Evolutionary conservation across 2,888 invertebrate species (phyloP), one percentile per base, ranked within the genome.

Genomic region (Cantharis flavilabris): DNA sequence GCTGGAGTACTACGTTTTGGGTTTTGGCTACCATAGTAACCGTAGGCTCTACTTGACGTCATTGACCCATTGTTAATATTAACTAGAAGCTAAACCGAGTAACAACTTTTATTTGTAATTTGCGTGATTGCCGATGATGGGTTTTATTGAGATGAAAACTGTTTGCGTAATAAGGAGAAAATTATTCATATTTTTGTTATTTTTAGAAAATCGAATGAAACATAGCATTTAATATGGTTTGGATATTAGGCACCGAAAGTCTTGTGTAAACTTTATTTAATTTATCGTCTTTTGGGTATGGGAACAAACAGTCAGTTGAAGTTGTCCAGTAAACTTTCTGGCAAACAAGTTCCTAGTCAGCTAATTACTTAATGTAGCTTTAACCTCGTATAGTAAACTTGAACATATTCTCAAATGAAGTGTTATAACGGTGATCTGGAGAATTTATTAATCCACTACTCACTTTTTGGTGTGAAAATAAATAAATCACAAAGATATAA

Each of bases 1-100:
- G 76, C 70, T 80, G 71, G 80, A 81, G 80, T 81, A 81, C 79
- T 81, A 81, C 81, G 77, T 73, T 78, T 70, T 70, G 73, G 81
- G 77, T 75, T 78, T 70, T 70, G 73, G 81, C 76, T 79, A 75
- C 80, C 77, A 79, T 78, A 75, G 78, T 80, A 78, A 78, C 78
- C 76, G 73, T 63, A 71, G 73, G 72, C 74, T 70, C 63, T 69
- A 75, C 73, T 79, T 71, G 76, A 62, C 80, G 80, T 80, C 80
- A 80, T 75, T 80, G 80, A 79, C 76, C 76, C 72, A 79, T 78
- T 80, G 80, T 78, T 78, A 67, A 23, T 76, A 78, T 80, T 76
- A 78, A 72, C 75, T 64, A 73, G 71, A 69, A 71, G 73, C 62
- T 71, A 69, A 73, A 76, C 73, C 73, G 69, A 71, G 62, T 69